A percentile compares a stretch with the other conserved stretches of the same genome.
Conservation (phyloP, 2,888 invertebrate species). For the Pycnomerus fuliginosus region DNA sequence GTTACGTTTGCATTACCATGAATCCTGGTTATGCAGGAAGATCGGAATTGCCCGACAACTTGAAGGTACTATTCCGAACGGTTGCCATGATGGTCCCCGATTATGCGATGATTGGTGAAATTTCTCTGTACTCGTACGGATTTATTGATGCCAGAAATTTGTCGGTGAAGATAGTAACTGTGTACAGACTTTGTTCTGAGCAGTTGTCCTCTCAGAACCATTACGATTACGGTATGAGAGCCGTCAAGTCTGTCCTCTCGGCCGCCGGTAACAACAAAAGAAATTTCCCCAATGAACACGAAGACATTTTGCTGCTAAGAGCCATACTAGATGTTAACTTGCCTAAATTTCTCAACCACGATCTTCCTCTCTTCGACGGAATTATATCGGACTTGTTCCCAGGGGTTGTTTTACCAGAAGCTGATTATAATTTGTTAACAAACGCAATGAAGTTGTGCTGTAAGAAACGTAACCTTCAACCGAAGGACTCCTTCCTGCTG, state of each 20-base stretch:
- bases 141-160: conserved; percentile 82
- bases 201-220: conserved; percentile 92
- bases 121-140: conserved; percentile 92
- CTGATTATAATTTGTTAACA: conserved; percentile 78
- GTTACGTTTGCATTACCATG: conserved; percentile 90
- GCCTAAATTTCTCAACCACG: conserved; percentile 90
- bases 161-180: conserved; percentile 90
- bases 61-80: conserved; percentile 90
- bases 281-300: conserved; percentile 74
- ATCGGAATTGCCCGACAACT: conserved; percentile 90
- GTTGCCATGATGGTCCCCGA: conserved; percentile 99
- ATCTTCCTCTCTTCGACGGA: conserved; percentile 85
- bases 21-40: conserved; percentile 92
- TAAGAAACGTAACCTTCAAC: conserved; percentile 77
- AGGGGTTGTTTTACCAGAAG: conserved; percentile 68
- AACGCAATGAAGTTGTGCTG: conserved; percentile 56
- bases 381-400: conserved; percentile 93
- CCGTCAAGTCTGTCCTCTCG: conserved; percentile 81
- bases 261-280: conserved; percentile 89
- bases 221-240: conserved; percentile 96
- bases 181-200: conserved; percentile 91
- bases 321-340: conserved; percentile 94
- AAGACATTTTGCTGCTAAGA: conserved; percentile 78
- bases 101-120: conserved; percentile 95
- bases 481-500: conserved; percentile 83